Base-by-base conservation (phyloP, 1,140 invertebrate genomes). In the Aplysia californica region DNA sequence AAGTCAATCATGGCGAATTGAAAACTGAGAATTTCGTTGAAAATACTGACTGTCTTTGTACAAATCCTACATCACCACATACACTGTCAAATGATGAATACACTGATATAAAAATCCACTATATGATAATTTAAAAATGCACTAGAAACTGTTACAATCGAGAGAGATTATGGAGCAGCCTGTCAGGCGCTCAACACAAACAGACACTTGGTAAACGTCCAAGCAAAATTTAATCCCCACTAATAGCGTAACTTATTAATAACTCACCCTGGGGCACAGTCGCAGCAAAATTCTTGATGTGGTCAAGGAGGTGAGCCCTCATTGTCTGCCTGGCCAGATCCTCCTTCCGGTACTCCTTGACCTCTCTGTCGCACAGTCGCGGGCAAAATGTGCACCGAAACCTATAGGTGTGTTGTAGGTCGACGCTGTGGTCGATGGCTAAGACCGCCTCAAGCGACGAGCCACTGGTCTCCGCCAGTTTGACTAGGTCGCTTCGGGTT, bases 301-400 rank as follows among this genome's bases (percentile, higher is more conserved):
- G 70, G 26, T 61, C 55, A 21, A 61, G 59, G 35, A 73, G 61
- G 29, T 73, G 70, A 20, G 70, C 56, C 21, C 70, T 36, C 56
- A 73, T 73, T 56, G 29, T 61, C 38, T 61, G 70, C 41, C 70
- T 1, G 4, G 70, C 70, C 15, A 41, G 21, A 33, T 33, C 56
- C 61, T 73, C 70, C 38, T 31, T 61, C 61, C 70, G 39, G 41
- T 73, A 73, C 26, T 73, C 70, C 33, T 61, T 73, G 38, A 44
- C 59, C 38, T 73, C 70, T 20, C 26, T 59, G n/a, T 73, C 33
- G 38, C 70, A 73, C 26, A 6, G 39, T 61, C 33, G 3, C n/a
- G 70, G 70, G 61, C 26, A 23, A 61, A 73, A 73, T 1, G 56
- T 73, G 38, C 70, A 73, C 2, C 59, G 36, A 73, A 73, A 73